A percentile compares a stretch with the other conserved stretches of the same genome.
phyloP scores from a whole-genome alignment of 2,113 vertebrate genomes.

The Aix galericulata region DNA sequence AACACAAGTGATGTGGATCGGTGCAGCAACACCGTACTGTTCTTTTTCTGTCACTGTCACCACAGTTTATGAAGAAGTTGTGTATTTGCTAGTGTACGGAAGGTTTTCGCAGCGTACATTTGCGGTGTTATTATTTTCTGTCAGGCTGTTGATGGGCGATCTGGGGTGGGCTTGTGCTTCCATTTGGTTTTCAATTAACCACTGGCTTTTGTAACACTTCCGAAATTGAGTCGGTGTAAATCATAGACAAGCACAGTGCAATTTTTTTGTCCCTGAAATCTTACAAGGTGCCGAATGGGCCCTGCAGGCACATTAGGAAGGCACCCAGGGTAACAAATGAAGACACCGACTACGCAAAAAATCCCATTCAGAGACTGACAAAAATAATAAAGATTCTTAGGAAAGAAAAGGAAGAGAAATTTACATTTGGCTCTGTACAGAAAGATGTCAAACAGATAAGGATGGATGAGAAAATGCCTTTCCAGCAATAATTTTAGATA shows the following conservation, averaged over 20 bases:
- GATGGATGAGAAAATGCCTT: slow-evolving; percentile 59
- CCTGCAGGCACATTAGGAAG: slow-evolving; percentile 38
- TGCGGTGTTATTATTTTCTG: slow-evolving; percentile 18
- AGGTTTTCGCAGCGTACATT: background rate
- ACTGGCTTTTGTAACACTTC: slow-evolving; percentile 72
- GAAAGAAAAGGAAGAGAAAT: slow-evolving; percentile 62
- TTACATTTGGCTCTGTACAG: slow-evolving; percentile 63
- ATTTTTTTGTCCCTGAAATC: slow-evolving; percentile 42
- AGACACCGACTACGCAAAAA: slow-evolving; percentile 22
- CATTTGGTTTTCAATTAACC: slow-evolving; percentile 71
- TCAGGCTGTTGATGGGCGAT: slow-evolving; percentile 44
- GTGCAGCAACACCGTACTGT: slow-evolving; percentile 30
- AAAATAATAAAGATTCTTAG: slow-evolving; percentile 35
- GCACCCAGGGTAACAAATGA: slow-evolving; percentile 34
- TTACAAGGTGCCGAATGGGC: slow-evolving; percentile 37
- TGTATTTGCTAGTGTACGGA: background rate
- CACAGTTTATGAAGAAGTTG: slow-evolving; percentile 43
- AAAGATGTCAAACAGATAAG: slow-evolving; percentile 57
- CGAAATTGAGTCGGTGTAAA: slow-evolving; percentile 59
- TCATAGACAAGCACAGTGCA: background rate
- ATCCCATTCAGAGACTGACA: slow-evolving; percentile 26
- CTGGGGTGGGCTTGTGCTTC: slow-evolving; percentile 55
- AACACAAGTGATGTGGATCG: slow-evolving; percentile 39
- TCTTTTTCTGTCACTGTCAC: slow-evolving; percentile 54
- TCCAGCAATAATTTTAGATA: slow-evolving; percentile 64